phyloP scores from a whole-genome alignment of 2,113 vertebrate species.

The Syngnathus typhle region DNA sequence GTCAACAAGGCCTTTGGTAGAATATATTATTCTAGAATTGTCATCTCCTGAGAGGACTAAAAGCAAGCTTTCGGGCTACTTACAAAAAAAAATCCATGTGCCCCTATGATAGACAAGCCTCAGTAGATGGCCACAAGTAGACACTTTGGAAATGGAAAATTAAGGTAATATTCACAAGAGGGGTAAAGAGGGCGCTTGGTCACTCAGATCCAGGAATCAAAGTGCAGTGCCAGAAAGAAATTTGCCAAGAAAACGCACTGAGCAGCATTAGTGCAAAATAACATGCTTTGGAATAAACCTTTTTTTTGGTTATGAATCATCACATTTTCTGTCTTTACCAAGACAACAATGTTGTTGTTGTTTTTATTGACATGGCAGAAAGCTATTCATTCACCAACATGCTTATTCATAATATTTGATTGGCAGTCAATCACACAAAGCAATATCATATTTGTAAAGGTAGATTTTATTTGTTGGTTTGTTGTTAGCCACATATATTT shows the following conservation, averaged over 20 bases:
- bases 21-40: neutral
- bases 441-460: neutral
- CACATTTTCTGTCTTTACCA: neutral
- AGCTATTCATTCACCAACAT: neutral
- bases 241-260: neutral
- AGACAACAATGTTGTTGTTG: neutral
- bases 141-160: neutral
- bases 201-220: neutral
- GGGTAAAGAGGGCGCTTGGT: neutral
- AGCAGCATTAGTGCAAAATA: neutral
- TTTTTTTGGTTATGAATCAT: neutral
- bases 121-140: neutral
- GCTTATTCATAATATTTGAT: neutral
- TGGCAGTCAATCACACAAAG: neutral
- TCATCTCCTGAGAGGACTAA: neutral
- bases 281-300: neutral
- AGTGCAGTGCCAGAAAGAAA: neutral
- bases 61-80: neutral
- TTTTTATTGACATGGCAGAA: neutral
- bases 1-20: no score
- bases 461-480: neutral
- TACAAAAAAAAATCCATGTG: neutral
- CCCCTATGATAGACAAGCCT: neutral
- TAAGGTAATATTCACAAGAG: neutral
- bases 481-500: conserved; percentile 1